phyloP scores from a whole-genome alignment of 2,888 invertebrate genomes.

The Tetramorium bicarinatum region DNA sequence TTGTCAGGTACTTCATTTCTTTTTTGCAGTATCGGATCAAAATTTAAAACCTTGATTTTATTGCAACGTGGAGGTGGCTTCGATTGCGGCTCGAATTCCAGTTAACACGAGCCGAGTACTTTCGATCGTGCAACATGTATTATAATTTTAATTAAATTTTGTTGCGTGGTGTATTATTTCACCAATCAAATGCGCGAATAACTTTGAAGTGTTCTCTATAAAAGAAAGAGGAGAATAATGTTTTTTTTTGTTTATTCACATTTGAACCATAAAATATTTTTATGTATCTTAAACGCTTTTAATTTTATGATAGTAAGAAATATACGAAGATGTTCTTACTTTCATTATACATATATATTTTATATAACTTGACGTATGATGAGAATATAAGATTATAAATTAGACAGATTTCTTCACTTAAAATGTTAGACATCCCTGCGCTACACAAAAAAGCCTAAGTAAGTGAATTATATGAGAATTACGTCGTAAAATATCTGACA shows the following conservation, averaged over 20 bases:
- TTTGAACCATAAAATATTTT: slow-evolving; percentile 3
- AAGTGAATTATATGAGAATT: slow-evolving; percentile 4
- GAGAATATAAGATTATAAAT: not conserved
- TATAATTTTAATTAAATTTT: slow-evolving; percentile 68
- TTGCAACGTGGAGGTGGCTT: slow-evolving; percentile 38
- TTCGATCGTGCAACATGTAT: slow-evolving; percentile 42
- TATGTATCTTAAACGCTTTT: not conserved
- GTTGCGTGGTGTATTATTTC: slow-evolving; percentile 26
- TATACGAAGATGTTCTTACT: not conserved
- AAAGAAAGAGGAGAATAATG: not conserved
- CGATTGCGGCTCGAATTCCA: slow-evolving; percentile 47
- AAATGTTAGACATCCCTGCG: not conserved
- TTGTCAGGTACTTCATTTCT: not conserved
- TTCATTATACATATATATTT: not conserved
- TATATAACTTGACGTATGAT: not conserved
- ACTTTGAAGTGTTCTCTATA: not conserved
- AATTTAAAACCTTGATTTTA: slow-evolving; percentile 17
- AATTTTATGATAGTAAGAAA: slow-evolving; percentile 11
- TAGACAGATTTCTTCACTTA: not conserved
- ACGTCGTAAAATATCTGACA: not conserved
- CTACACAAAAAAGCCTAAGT: not conserved
- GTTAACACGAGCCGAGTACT: slow-evolving; percentile 50
- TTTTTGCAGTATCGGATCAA: not conserved
- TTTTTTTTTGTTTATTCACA: not conserved
- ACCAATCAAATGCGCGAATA: slow-evolving; percentile 5